Evolutionary conservation across 2,113 vertebrate genomes (phyloP), one percentile per base, ranked within the genome.

Genomic region (Dendrocopos noguchii): DNA sequence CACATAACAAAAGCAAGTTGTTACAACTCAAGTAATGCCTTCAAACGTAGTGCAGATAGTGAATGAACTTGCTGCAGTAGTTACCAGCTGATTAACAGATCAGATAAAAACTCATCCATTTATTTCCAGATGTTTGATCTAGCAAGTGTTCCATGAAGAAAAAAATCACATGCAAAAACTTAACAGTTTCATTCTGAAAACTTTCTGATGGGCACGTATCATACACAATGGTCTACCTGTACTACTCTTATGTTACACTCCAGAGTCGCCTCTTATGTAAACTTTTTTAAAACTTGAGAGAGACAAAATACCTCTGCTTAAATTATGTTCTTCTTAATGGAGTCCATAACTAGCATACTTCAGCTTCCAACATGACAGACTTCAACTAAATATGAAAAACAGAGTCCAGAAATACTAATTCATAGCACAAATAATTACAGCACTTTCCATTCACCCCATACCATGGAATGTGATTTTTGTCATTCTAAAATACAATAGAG

Each of bases 391-490:
- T 46, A 61, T 9, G 33, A 87, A 72, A 90, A 90, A 76, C 12
- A 81, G 63, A 33, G 28, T 29, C 61, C 55, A 84, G 50, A 85
- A 89, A 93, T 79, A 29, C 57, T 87, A 91, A 92, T 84, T 84
- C 64, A 61, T 33, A 91, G 27, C 8, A 6, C 55, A 34, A 36
- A n/a, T 89, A 95, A 92, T 89, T 92, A 67, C 29, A 74, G 77
- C 77, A 80, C 28, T 86, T 73, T 86, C 9, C 55, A 88, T 87
- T 90, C 87, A 92, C 33, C 29, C n/a, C 8, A 12, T 34, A 87
- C 9, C 55, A 88, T 1, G 5, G 60, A 88, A 91, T 28, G 39
- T 53, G 66, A 73, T 84, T 90, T 86, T 71, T 80, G 86, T 76
- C 87, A 71, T 47, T 77, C 52, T 67, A 91, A 92, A 44, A 91